phyloP scores from a whole-genome alignment of 1,140 invertebrate genomes.

The Arion vulgaris region DNA sequence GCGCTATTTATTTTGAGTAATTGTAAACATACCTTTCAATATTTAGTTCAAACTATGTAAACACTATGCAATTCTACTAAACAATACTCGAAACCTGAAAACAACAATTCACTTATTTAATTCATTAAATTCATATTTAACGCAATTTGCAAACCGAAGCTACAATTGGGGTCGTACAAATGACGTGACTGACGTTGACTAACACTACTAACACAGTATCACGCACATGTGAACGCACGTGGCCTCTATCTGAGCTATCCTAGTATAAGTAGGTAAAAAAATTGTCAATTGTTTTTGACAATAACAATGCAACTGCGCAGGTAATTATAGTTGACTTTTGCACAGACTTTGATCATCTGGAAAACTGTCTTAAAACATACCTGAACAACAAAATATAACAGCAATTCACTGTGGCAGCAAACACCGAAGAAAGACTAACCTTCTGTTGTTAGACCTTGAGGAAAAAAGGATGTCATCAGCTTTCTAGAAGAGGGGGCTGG shows the following conservation, averaged over 20 bases:
- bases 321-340: neutral
- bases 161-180: no score
- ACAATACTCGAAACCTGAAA: no score
- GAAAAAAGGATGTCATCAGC: conserved; percentile 32
- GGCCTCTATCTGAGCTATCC: no score
- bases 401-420: neutral
- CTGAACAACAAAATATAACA: neutral
- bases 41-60: no score
- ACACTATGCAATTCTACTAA: no score
- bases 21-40: no score
- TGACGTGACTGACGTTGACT: no score
- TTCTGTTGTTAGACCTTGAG: conserved; percentile 21
- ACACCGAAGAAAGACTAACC: neutral
- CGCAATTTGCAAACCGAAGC: no score
- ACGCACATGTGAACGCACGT: neutral
- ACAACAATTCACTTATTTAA: no score
- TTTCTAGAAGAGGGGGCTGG: neutral
- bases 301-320: neutral
- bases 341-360: neutral
- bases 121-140: no score
- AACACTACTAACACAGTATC: no score
- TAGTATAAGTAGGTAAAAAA: neutral
- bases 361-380: neutral
- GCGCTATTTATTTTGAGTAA: no score
- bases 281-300: neutral